phyloP scores from a whole-genome alignment of 2,888 invertebrate genomes.

The Athripsodes cinereus region DNA sequence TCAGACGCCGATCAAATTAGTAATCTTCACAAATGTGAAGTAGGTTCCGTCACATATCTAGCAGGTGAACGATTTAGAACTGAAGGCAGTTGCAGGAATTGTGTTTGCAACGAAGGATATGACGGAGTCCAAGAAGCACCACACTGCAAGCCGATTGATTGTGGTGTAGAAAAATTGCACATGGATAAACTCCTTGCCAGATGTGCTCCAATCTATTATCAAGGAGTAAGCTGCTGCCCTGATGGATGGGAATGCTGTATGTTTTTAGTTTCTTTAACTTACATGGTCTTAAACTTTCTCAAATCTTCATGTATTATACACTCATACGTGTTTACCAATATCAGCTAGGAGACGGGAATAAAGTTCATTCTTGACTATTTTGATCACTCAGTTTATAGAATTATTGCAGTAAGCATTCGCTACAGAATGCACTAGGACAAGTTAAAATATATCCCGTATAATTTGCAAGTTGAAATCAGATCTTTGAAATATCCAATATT shows the following conservation, averaged over 20 bases:
- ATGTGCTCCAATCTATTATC: slow-evolving; percentile 47
- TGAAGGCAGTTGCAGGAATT: slow-evolving; percentile 40
- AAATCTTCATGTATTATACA: no score
- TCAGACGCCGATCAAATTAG: slow-evolving; percentile 37
- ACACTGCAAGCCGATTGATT: slow-evolving; percentile 43
- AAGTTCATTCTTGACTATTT: no score
- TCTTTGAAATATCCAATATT: no score
- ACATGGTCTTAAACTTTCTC: no score
- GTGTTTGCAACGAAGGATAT: slow-evolving; percentile 45
- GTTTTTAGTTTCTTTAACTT: no score
- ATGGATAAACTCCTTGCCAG: slow-evolving; percentile 39
- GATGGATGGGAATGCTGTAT: slow-evolving; percentile 49
- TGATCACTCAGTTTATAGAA: no score
- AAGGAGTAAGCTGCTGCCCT: slow-evolving; percentile 40
- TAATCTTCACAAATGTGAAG: slow-evolving; percentile 40
- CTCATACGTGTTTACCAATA: no score
- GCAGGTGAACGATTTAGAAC: slow-evolving; percentile 47
- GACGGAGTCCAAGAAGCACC: slow-evolving; percentile 34
- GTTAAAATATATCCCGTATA: no score
- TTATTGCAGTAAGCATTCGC: no score
- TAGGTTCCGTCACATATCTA: slow-evolving; percentile 43
- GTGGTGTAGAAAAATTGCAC: slow-evolving; percentile 45
- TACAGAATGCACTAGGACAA: no score
- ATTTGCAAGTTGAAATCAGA: no score
- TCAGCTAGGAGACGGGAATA: no score